These are phyloP conservation scores for Drosophila serrata DNA, from an alignment of 1,140 invertebrate species.

Conservation along the genomic window DNA sequence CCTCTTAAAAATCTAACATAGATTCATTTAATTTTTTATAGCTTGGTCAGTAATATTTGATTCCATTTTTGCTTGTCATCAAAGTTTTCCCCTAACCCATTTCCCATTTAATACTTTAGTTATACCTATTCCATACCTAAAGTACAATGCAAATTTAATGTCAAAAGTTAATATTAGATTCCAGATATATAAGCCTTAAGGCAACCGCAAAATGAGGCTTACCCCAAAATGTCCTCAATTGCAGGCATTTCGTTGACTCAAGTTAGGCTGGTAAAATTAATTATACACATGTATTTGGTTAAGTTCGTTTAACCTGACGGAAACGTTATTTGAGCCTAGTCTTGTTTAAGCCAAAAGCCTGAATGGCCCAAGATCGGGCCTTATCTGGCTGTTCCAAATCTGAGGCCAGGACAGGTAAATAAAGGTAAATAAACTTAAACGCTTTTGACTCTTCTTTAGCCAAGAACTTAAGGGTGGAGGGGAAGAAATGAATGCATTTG, in stretches of 20 bases:
- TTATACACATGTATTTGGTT: constrained; percentile 42
- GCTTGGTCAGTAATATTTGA: no score
- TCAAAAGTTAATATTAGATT: constrained; percentile 1
- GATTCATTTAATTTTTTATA: no score
- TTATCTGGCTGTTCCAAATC: constrained; percentile 27
- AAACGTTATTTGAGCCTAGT: constrained; percentile 21
- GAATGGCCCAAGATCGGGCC: constrained; percentile 21
- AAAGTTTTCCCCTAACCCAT: not conserved
- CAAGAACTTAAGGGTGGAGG: not conserved
- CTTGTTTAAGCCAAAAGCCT: constrained; percentile 16
- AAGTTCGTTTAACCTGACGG: constrained; percentile 11
- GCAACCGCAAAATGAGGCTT: not conserved
- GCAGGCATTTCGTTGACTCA: constrained; percentile 13
- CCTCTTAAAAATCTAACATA: not conserved
- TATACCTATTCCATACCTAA: no score
- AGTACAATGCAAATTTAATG: constrained; percentile 6
- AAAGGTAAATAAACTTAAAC: constrained; percentile 76
- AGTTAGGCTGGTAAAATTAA: constrained; percentile 27
- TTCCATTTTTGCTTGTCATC: not conserved
- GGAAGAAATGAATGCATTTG: constrained; percentile 16
- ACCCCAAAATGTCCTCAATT: not conserved
- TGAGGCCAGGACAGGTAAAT: constrained; percentile 53
- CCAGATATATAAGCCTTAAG: constrained; percentile 3
- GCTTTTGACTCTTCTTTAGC: constrained; percentile 37
- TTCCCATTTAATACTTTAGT: not conserved